Conservation (phyloP, 1,140 invertebrate genomes). For the Drosophila malerkotliana region DNA sequence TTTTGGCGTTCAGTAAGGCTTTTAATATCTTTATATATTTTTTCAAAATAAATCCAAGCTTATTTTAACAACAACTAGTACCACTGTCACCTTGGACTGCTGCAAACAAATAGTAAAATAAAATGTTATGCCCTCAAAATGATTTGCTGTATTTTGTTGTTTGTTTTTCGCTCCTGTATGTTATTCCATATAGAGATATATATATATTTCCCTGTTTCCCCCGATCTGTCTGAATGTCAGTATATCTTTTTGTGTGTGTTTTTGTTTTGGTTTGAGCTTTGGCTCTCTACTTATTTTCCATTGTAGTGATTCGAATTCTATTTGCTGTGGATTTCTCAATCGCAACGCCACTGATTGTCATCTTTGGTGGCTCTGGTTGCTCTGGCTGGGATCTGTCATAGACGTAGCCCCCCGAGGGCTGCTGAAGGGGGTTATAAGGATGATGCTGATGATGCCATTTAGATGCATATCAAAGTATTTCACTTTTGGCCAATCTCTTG, state of each 20-base stretch:
- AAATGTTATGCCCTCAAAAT: conserved; percentile 66
- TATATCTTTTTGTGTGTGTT: conserved; percentile 5
- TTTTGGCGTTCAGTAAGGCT: no score
- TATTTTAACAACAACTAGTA: neutral
- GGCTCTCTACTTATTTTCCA: conserved; percentile 28
- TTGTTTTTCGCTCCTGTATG: conserved; percentile 20
- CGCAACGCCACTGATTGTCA: conserved; percentile 68
- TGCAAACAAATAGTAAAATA: conserved; percentile 41
- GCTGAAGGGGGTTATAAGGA: conserved; percentile 20
- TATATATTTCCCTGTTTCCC: neutral
- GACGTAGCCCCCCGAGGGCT: conserved; percentile 25
- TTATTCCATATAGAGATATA: neutral
- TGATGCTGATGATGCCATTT: conserved; percentile 80
- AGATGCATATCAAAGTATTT: conserved; percentile 79
- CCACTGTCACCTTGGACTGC: conserved; percentile 41
- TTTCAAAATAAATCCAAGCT: neutral
- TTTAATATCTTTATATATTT: neutral
- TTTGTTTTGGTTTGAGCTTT: conserved; percentile 13
- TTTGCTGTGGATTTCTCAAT: conserved; percentile 68
- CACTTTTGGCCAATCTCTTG: conserved; percentile 78
- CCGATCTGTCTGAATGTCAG: neutral
- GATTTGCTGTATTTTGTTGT: conserved; percentile 58
- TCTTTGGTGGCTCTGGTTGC: conserved; percentile 40
- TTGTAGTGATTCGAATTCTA: conserved; percentile 40
- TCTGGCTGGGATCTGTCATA: conserved; percentile 32